Evolutionary conservation across 2,888 invertebrate genomes (phyloP), one percentile per base, ranked within the genome.

Genomic region (Choristoneura rosaceana): DNA sequence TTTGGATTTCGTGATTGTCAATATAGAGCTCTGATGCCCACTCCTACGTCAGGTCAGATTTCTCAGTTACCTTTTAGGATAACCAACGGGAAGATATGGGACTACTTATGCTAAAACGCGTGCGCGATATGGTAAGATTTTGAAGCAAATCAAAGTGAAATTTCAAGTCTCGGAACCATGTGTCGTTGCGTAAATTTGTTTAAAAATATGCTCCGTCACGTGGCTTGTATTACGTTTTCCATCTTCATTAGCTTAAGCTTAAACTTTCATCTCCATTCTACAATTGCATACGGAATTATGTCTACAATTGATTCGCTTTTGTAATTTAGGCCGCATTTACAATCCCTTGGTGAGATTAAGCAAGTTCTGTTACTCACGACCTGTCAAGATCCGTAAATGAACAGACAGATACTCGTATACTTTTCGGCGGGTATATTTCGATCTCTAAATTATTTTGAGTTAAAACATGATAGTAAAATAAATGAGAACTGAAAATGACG

Each of bases 281-380:
- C 62, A 67, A 71, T 71, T 55, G 33, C 47, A 62, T 25, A 55
- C 25, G 55, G 55, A 55, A 55, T 55, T 55, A 12, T 55, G 55
- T 55, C 55, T 55, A 64, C n/a, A 55, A 62, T 67, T 68, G 70
- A 71, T 71, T 68, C 58, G 67, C 58, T 58, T 68, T 68, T 63
- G 62, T n/a, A 59, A 67, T 63, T 68, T 67, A 63, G 38, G 63
- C 58, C 17, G 61, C n/a, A 41, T 63, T 47, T 47, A 71, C 62
- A 63, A 63, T 47, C 34, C 63, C 47, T 50, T 58, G 17, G n/a
- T 58, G 61, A 66, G 52, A 33, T 52, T 52, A 62, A 38, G 61
- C 55, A 55, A 55, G 55, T 55, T 55, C 25, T 52, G n/a, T 25
- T 12, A 55, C 55, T 55, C 55, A 55, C 55, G 55, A 52, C 52